Conservation (phyloP, 2,888 invertebrate genomes). For the Idaea aversata region DNA sequence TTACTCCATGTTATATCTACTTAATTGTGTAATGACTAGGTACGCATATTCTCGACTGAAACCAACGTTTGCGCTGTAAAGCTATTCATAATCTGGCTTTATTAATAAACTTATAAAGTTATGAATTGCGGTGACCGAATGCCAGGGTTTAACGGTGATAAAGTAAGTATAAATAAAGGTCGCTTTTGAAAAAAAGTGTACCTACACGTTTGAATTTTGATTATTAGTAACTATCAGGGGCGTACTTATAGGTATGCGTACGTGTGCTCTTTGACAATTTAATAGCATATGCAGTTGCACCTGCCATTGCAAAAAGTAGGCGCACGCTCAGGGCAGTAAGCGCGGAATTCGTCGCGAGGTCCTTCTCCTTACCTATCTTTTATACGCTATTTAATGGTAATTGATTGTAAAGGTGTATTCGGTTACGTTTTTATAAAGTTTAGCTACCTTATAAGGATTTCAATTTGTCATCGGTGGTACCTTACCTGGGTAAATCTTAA, state of each 20-base stretch:
- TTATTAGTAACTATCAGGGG: slow-evolving; percentile 64
- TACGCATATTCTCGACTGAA: slow-evolving; percentile 45
- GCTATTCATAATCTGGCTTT: slow-evolving; percentile 44
- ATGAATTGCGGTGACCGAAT: slow-evolving; percentile 51
- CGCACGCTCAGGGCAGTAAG: slow-evolving; percentile 74
- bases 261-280: slow-evolving; percentile 77
- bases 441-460: slow-evolving; percentile 49
- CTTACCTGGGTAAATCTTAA: slow-evolving; percentile 11
- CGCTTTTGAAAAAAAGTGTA: slow-evolving; percentile 16
- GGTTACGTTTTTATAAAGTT: slow-evolving; percentile 53
- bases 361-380: slow-evolving; percentile 67
- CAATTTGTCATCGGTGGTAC: slow-evolving; percentile 16
- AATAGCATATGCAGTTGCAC: slow-evolving; percentile 77
- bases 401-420: slow-evolving; percentile 77
- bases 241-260: slow-evolving; percentile 53
- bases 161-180: neutral
- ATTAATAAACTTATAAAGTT: slow-evolving; percentile 45
- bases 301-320: slow-evolving; percentile 77
- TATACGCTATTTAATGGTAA: slow-evolving; percentile 76
- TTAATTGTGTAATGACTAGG: slow-evolving; percentile 55
- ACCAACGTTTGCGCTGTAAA: slow-evolving; percentile 33
- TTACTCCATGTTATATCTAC: slow-evolving; percentile 48
- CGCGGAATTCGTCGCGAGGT: slow-evolving; percentile 74
- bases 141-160: slow-evolving; percentile 20
- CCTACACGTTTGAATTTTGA: slow-evolving; percentile 57